Conservation (phyloP, 2,113 vertebrate genomes). For the Microtus pennsylvanicus region DNA sequence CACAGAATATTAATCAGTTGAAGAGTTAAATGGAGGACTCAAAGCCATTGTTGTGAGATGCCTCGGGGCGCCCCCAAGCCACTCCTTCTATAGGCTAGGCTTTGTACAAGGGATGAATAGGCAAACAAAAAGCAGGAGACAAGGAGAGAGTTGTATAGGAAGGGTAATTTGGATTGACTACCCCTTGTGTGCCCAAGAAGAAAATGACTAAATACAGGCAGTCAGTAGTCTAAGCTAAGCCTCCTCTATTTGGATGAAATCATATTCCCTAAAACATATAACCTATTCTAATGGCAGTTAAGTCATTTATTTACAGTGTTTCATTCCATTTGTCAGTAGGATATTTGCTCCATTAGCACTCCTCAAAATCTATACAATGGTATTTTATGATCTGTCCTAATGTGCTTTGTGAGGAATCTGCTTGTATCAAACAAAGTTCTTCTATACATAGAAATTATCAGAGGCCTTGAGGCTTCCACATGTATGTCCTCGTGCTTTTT, state of each 20-base stretch:
- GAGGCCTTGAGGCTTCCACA: not conserved
- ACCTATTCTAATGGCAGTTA: constrained; percentile 52
- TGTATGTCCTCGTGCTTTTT: not conserved
- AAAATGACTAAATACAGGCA: constrained; percentile 66
- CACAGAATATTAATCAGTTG: constrained; percentile 71
- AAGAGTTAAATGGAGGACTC: constrained; percentile 54
- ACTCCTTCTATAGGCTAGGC: constrained; percentile 69
- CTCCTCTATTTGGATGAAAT: constrained; percentile 58
- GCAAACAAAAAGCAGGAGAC: constrained; percentile 64
- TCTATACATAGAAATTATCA: not conserved
- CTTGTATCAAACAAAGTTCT: not conserved
- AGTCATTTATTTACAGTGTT: constrained; percentile 63
- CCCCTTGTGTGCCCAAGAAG: constrained; percentile 51
- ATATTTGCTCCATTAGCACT: constrained; percentile 18
- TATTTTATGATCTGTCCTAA: constrained; percentile 43
- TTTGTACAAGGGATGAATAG: constrained; percentile 74
- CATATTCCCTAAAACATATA: constrained; percentile 58
- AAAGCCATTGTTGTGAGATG: constrained; percentile 75
- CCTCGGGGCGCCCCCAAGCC: constrained; percentile 47
- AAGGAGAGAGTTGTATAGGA: constrained; percentile 58
- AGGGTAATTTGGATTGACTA: constrained; percentile 73
- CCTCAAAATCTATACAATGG: not conserved
- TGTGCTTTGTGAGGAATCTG: not conserved
- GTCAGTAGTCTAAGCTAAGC: constrained; percentile 18
- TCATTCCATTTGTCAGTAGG: constrained; percentile 33